A percentile compares a stretch with the other conserved stretches of the same genome.
Evolutionary conservation across 2,888 invertebrate species (phyloP).

Genomic region (Dusona sp.): DNA sequence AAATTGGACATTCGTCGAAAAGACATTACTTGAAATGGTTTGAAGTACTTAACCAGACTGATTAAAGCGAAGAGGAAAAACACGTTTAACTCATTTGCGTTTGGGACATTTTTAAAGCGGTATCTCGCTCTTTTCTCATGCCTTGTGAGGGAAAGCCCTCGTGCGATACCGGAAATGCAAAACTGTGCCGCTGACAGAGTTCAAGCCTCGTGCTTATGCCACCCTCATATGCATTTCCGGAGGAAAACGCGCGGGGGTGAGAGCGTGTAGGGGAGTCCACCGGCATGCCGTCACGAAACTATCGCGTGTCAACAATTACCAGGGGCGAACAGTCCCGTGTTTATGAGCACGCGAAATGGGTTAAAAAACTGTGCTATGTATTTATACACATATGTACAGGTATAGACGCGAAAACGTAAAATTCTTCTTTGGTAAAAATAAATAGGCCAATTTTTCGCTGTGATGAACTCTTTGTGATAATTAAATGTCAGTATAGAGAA

Average conservation of each 20-base stretch:
- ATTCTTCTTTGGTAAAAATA: not conserved
- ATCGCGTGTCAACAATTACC: constrained; percentile 76
- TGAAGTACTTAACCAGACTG: not conserved
- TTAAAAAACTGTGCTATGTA: constrained; percentile 26
- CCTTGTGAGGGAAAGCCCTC: constrained; percentile 1
- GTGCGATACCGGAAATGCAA: constrained; percentile 59
- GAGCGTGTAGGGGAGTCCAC: constrained; percentile 29
- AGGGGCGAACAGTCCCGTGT: constrained; percentile 59
- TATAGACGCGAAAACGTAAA: not conserved
- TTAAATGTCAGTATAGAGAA: not conserved
- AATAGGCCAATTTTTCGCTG: not conserved
- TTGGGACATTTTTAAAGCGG: constrained; percentile 30
- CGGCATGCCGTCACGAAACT: constrained; percentile 59
- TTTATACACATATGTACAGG: not conserved
- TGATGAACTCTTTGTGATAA: not conserved
- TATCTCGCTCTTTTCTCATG: constrained; percentile 21
- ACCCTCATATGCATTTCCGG: constrained; percentile 43
- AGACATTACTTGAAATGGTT: not conserved
- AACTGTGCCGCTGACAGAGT: constrained; percentile 60
- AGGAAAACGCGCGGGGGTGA: not conserved
- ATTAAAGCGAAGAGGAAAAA: not conserved
- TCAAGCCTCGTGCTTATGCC: constrained; percentile 36
- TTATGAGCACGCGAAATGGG: constrained; percentile 45
- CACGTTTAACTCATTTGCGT: constrained; percentile 27
- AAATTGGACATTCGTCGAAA: not conserved